These are phyloP conservation scores for Dinocampus coccinellae DNA, from an alignment of 2,888 invertebrate genomes.

Conservation along the genomic window DNA sequence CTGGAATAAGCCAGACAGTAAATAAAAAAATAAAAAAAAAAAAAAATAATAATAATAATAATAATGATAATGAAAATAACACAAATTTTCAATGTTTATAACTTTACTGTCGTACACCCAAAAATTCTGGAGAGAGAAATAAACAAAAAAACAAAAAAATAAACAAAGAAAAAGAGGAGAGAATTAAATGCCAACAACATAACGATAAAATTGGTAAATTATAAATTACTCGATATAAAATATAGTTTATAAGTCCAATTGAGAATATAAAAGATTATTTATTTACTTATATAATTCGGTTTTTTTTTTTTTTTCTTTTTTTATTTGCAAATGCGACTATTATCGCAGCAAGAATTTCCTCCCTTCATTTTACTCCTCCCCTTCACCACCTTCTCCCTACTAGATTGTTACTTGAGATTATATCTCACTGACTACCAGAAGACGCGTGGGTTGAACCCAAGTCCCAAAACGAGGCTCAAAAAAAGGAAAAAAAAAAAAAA, in stretches of 20 bases:
- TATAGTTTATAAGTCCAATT: neutral
- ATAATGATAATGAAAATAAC: too few relatives aligned
- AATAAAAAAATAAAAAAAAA: conserved; percentile 17
- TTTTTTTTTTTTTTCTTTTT: conserved; percentile 13
- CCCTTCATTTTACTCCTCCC: too few relatives aligned
- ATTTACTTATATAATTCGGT: conserved; percentile 7
- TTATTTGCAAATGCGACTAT: conserved; percentile 15
- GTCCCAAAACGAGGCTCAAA: conserved; percentile 28
- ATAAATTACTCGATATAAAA: neutral
- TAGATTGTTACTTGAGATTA: conserved; percentile 33
- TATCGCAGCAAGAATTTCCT: conserved; percentile 26
- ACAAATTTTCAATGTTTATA: too few relatives aligned
- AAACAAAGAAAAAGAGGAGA: too few relatives aligned
- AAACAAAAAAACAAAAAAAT: too few relatives aligned
- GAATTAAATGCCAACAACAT: neutral
- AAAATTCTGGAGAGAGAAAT: neutral
- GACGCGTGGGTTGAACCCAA: conserved; percentile 29
- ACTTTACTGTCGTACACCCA: too few relatives aligned
- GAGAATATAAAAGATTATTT: conserved; percentile 20
- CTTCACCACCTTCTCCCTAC: too few relatives aligned
- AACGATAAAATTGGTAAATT: neutral
- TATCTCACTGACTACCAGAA: conserved; percentile 32
- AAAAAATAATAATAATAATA: too few relatives aligned
- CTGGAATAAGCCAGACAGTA: neutral
- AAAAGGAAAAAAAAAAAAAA: conserved; percentile 12